These are phyloP conservation scores for Brenthis ino DNA, from an alignment of 2,888 invertebrate species.

Conservation along the genomic window DNA sequence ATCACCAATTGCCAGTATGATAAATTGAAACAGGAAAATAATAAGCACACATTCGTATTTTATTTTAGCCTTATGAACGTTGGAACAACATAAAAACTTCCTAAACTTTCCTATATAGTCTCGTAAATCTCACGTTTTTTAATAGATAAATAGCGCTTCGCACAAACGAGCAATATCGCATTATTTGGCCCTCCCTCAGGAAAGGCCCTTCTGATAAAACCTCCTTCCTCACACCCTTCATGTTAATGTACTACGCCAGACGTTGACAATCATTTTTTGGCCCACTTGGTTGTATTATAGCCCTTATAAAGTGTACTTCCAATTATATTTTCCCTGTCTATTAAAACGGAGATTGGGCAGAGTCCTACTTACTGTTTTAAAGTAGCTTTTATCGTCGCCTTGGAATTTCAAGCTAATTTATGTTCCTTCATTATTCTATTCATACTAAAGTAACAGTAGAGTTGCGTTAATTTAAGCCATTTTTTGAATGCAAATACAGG, in stretches of 20 bases:
- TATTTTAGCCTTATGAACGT: conserved; percentile 70
- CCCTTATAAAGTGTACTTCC: conserved; percentile 80
- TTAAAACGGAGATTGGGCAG: conserved; percentile 74
- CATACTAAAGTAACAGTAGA: conserved; percentile 43
- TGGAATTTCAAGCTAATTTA: conserved; percentile 37
- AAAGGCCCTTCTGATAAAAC: conserved; percentile 81
- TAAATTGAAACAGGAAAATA: conserved; percentile 57
- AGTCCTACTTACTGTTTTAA: conserved; percentile 58
- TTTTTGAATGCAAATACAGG: conserved; percentile 56
- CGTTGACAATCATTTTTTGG: conserved; percentile 83
- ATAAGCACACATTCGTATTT: conserved; percentile 69
- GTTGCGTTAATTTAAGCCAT: conserved; percentile 45
- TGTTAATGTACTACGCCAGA: conserved; percentile 81
- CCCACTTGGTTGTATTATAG: conserved; percentile 81
- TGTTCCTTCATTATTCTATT: conserved; percentile 38
- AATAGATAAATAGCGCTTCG: conserved; percentile 82
- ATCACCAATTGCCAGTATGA: too few relatives aligned
- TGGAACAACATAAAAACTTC: conserved; percentile 78
- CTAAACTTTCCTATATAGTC: conserved; percentile 74
- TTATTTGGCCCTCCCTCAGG: conserved; percentile 82
- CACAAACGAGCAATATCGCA: conserved; percentile 83
- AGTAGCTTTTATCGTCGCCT: conserved; percentile 52
- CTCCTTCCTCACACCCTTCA: conserved; percentile 80
- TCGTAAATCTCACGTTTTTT: conserved; percentile 79
- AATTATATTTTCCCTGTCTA: conserved; percentile 80